Evolutionary conservation across 2,113 vertebrate genomes (phyloP), one percentile per base, ranked within the genome.

Genomic region (Dendropsophus ebraccatus): DNA sequence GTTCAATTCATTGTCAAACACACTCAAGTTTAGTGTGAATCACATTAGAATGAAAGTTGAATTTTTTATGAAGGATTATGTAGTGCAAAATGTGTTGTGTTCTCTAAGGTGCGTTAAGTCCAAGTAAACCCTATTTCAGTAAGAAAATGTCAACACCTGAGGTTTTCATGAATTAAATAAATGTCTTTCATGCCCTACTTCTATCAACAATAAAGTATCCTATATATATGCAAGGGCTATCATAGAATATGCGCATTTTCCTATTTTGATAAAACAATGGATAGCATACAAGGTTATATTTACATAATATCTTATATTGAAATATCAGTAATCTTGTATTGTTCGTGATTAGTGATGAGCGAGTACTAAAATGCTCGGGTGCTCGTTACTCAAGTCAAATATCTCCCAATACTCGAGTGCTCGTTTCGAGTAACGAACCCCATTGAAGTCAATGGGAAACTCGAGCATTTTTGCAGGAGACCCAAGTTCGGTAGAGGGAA

Each of bases 41-140:
- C 94, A 93, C 92, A 93, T 94, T 94, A 94, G 92, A 93, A 90
- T 88, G 90, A 92, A 93, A 92, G 88, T 81, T 96, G 92, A 93
- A 94, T 95, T 93, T 94, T 95, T 95, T 92, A 94, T 95, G 91
- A 95, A 94, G 92, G 92, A 95, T 94, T 95, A 96, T 95, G 94
- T 95, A 94, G 95, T 94, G 93, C 90, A 94, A 93, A 95, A 94
- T 93, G 91, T 65, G 83, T 93, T 93, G 91, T 92, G 90, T 90
- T 91, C 87, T 89, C 88, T 90, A 93, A 89, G 92, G 90, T 91
- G 92, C 35, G 91, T 91, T 91, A 90, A 95, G 94, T 94, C 93
- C 93, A 94, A 95, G 95, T 92, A 95, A 92, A 92, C 88, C 87
- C 91, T 90, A 93, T 91, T 94, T 94, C 89, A 90, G 90, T 89